phyloP scores from a whole-genome alignment of 2,888 invertebrate species.

The Sylvicola cinctus region DNA sequence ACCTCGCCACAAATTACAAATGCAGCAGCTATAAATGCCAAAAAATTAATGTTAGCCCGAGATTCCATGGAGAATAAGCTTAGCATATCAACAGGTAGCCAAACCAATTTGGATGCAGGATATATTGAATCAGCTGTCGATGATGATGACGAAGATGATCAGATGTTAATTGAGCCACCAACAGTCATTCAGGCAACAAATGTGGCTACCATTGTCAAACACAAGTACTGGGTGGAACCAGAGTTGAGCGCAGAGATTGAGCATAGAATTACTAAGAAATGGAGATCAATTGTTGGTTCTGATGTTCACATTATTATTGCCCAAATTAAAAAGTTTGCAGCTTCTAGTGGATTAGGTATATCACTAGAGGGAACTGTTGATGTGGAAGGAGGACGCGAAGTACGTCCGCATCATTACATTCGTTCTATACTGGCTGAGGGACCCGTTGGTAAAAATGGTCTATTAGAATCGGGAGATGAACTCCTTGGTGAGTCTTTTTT shows the following conservation, averaged over 20 bases:
- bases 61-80: conserved; percentile 20
- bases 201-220: conserved; percentile 13
- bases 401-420: conserved; percentile 96
- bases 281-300: conserved; percentile 60
- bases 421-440: conserved; percentile 94
- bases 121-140: conserved; percentile 7
- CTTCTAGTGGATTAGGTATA: conserved; percentile 89
- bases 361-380: conserved; percentile 97
- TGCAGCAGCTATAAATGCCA: conserved; percentile 19
- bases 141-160: conserved; percentile 7
- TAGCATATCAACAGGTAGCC: not conserved
- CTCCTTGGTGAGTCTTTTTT: conserved; percentile 36
- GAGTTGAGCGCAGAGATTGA: conserved; percentile 49
- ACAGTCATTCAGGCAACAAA: conserved; percentile 16
- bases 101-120: conserved; percentile 6
- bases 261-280: conserved; percentile 59
- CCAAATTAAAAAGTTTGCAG: conserved; percentile 63
- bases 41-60: conserved; percentile 19
- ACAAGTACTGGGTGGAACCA: conserved; percentile 23
- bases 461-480: conserved; percentile 86
- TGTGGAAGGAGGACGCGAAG: conserved; percentile 90
- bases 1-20: conserved; percentile 6
- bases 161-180: too few species aligned
- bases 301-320: conserved; percentile 62
- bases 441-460: conserved; percentile 82